Evolutionary conservation across 92 coral and sea anemone species (phyloP).

Genomic region (Porites cylindrica): DNA sequence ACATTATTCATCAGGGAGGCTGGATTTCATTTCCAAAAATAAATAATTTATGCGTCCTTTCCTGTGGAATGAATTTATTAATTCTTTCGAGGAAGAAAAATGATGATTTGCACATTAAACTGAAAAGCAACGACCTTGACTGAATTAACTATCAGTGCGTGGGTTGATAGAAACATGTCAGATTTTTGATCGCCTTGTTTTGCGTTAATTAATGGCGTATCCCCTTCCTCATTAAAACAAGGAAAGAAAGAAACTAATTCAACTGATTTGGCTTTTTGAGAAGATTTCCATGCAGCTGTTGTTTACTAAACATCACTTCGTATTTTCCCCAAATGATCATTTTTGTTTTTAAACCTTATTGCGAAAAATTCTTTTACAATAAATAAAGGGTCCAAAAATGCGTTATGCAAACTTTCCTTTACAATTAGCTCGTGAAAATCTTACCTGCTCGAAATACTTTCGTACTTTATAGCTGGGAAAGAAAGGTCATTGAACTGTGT

Average conservation of each 20-base stretch:
- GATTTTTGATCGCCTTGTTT: neutral
- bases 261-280: neutral
- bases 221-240: neutral
- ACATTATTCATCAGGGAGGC: constrained; percentile 40
- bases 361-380: neutral
- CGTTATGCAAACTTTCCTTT: neutral
- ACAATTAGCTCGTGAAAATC: neutral
- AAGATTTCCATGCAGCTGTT: constrained; percentile 21
- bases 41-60: constrained; percentile 43
- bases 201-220: neutral
- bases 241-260: constrained; percentile 8
- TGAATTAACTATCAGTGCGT: neutral
- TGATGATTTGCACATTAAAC: constrained; percentile 2
- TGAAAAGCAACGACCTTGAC: neutral
- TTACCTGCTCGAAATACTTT: constrained; percentile 31
- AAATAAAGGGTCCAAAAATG: neutral
- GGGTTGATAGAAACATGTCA: neutral
- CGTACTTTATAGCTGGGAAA: constrained; percentile 25
- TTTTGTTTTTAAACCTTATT: neutral
- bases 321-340: neutral
- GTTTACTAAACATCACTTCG: neutral
- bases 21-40: constrained; percentile 35
- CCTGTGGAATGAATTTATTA: constrained; percentile 47
- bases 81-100: constrained; percentile 25
- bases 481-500: constrained; percentile 34